Conservation (phyloP, 2,797 vertebrate species). For the Momotus momota region DNA sequence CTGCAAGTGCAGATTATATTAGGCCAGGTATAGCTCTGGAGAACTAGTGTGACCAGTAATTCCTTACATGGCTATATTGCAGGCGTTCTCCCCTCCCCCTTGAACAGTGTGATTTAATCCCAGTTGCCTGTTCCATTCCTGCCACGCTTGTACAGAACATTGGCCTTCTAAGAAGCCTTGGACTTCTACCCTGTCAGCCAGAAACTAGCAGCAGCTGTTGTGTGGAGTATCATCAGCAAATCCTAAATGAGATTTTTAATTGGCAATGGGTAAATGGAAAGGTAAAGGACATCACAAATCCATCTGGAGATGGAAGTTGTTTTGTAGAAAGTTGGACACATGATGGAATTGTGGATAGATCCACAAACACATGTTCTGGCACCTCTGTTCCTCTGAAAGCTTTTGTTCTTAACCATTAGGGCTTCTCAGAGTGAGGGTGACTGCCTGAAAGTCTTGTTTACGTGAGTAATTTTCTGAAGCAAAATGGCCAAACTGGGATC, state of each 20-base stretch:
- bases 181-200: neutral
- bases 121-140: conserved; percentile 35
- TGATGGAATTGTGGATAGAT: neutral
- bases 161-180: conserved; percentile 52
- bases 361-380: neutral
- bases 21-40: neutral
- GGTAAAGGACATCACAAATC: neutral
- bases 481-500: neutral
- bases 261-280: neutral
- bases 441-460: neutral
- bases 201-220: conserved; percentile 53
- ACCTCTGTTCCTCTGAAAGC: neutral
- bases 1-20: conserved; percentile 28
- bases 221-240: neutral
- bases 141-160: neutral
- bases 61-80: neutral
- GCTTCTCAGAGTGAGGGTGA: neutral
- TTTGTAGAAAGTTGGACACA: neutral
- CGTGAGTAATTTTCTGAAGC: neutral
- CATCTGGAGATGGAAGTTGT: neutral
- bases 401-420: neutral
- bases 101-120: conserved; percentile 24
- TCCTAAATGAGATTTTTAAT: neutral
- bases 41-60: neutral
- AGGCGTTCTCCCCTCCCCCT: neutral